Evolutionary conservation across 2,113 vertebrate genomes (phyloP), one percentile per base, ranked within the genome.

Genomic region (Bufo gargarizans): DNA sequence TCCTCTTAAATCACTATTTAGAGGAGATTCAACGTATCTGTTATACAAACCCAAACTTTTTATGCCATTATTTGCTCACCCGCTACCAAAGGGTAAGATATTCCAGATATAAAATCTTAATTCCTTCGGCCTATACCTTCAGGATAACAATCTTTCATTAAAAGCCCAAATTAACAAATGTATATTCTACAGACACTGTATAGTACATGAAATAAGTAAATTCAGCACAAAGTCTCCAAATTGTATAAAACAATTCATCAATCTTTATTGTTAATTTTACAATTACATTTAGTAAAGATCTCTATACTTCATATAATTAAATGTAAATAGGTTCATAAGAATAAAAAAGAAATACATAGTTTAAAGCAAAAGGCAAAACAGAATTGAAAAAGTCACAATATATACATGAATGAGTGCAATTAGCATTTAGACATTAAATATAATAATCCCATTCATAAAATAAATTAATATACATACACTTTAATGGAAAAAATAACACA

Each of bases 261-360:
- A 95, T 94, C 95, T 96, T 96, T 96, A 96, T 96, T 96, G 94
- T 95, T 92, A 93, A 93, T 93, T 95, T 95, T 93, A 83, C 93
- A 95, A 91, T 92, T 94, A 96, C 95, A 96, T 94, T 94, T 95
- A 95, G 92, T 91, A 94, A 94, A 95, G 91, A 92, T 94, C 91
- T 86, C 90, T 92, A 91, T 93, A 92, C 92, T 94, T 93, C 92
- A 94, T 95, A 94, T 92, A 89, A 94, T 94, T 94, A 92, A 93
- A 93, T 93, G 92, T 94, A 95, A 95, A 95, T 94, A 94, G 94
- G 92, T 90, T 91, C 20, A 59, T 82, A 67, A 92, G 90, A 95
- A 95, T 95, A 89, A 94, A 95, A 94, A 91, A 61, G 59, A 61
- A 61, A 19, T 89, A 96, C 94, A 96, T 90, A 93, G 89, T 92